Base-by-base conservation (phyloP, 2,113 vertebrate genomes). In the Chitala chitala region DNA sequence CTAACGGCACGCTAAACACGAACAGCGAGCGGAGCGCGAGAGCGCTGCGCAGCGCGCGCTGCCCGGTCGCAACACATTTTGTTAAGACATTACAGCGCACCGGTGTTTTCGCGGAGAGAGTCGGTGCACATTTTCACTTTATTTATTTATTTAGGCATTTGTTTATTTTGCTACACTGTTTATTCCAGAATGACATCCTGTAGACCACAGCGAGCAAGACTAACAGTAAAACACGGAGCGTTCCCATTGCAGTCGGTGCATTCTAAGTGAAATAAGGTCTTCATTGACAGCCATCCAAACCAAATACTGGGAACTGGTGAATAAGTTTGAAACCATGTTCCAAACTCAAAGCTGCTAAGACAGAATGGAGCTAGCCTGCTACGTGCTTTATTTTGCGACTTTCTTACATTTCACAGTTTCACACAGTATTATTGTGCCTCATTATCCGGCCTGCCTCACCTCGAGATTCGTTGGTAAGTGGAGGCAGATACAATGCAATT, bases 401-500 rank as follows among this genome's bases (percentile, higher is more conserved):
- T 8, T 74, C 76, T 80, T 75, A 74, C 65, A 63, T 54, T n/a
- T n/a, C n/a, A n/a, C n/a, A n/a, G n/a, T n/a, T n/a, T n/a, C n/a
- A n/a, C n/a, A 40, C 65, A 76, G 73, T 71, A 71, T 76, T 79
- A 83, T 79, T 76, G 58, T 13, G 15, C 63, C 78, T 84, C 78
- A 82, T 83, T 82, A 82, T 82, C 76, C 80, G 75, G 53, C 59
- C 72, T 71, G 68, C 73, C 81, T 80, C 81, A 83, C 78, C 78
- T 81, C 80, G 75, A 81, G 78, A 81, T 79, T 80, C 82, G 80
- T 83, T 81, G 82, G 78, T 77, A n/a, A n/a, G 79, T 76, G 72
- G 59, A 79, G 54, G 56, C 78, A 77, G 76, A 76, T 78, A 79
- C 80, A 76, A 75, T 75, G 66, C 78, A 80, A 83, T 85, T 81